phyloP scores from a whole-genome alignment of 2,113 vertebrate species.

The Lophius piscatorius region DNA sequence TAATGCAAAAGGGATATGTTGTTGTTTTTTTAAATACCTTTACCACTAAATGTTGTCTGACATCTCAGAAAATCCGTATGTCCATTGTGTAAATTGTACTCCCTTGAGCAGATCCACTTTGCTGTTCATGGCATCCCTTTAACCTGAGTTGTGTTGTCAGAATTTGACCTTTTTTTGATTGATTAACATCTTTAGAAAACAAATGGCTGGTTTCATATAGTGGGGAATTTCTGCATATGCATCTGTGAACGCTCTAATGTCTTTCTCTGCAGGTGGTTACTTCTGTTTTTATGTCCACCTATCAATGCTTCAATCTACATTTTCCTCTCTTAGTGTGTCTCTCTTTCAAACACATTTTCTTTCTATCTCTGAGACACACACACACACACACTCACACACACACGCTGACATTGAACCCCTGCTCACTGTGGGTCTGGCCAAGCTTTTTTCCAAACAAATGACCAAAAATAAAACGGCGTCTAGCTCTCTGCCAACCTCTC shows the following conservation, averaged over 20 bases:
- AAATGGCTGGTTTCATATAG: slow-evolving; percentile 10
- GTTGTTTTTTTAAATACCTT: no score
- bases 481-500: slow-evolving; percentile 55
- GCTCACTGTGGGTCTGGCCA: slow-evolving; percentile 25
- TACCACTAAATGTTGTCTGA: no score
- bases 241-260: not conserved
- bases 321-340: not conserved
- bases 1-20: not conserved
- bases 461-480: slow-evolving; percentile 66
- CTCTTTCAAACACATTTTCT: not conserved
- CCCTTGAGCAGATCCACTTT: slow-evolving; percentile 4
- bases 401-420: slow-evolving; percentile 12
- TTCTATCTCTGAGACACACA: slow-evolving; percentile 7
- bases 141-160: slow-evolving; percentile 12
- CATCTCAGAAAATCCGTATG: no score
- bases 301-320: slow-evolving; percentile 18
- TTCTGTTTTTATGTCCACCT: slow-evolving; percentile 29
- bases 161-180: slow-evolving; percentile 36
- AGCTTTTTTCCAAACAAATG: slow-evolving; percentile 64
- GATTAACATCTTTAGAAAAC: slow-evolving; percentile 34
- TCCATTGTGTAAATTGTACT: no score
- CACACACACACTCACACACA: slow-evolving; percentile 14
- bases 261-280: slow-evolving; percentile 22
- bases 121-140: not conserved
- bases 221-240: not conserved